phyloP scores from a whole-genome alignment of 23 tunicate genomes.

The Halocynthia roretzi region DNA sequence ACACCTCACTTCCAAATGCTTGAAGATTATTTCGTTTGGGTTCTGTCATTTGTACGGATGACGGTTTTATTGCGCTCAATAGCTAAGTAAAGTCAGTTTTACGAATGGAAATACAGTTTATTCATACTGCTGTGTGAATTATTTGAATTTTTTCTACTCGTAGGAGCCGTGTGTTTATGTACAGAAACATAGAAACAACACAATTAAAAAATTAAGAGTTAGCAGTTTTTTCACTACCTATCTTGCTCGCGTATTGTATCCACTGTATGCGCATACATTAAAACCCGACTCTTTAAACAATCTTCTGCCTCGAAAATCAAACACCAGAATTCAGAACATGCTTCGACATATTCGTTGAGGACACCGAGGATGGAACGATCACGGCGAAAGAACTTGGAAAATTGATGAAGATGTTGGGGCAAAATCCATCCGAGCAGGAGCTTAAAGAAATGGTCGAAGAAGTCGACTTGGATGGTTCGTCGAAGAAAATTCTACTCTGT shows the following conservation, averaged over 20 bases:
- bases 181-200: too few relatives aligned
- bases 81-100: too few relatives aligned
- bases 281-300: background rate
- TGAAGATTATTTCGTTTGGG: too few relatives aligned
- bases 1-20: too few relatives aligned
- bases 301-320: constrained; percentile 4
- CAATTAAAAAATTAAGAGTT: too few relatives aligned
- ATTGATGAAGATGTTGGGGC: constrained; percentile 32
- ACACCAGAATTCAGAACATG: constrained; percentile 18
- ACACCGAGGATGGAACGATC: constrained; percentile 27
- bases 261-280: background rate
- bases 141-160: too few relatives aligned
- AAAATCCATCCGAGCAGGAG: constrained; percentile 25
- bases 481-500: background rate
- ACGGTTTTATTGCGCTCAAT: too few relatives aligned
- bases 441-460: constrained; percentile 44
- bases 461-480: constrained; percentile 30
- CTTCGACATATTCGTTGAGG: constrained; percentile 37
- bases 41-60: too few relatives aligned
- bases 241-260: background rate
- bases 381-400: constrained; percentile 23
- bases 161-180: too few relatives aligned
- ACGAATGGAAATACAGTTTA: too few relatives aligned
- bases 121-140: too few relatives aligned
- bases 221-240: background rate